Evolutionary conservation across 1,140 invertebrate genomes (phyloP).

Genomic region (Calosoma granatense): DNA sequence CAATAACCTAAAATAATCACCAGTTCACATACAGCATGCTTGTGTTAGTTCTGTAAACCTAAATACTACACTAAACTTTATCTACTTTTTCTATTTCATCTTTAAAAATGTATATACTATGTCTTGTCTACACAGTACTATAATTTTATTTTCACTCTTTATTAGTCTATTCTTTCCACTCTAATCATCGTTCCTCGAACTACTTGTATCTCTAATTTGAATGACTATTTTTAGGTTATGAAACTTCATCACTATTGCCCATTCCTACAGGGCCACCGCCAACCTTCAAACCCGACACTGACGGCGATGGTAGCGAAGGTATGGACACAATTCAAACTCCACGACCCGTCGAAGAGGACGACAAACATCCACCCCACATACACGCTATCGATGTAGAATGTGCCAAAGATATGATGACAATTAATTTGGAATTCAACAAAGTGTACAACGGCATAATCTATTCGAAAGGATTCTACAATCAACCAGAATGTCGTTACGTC

Average conservation of each 20-base stretch:
- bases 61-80: background rate
- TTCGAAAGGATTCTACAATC: conserved; percentile 65
- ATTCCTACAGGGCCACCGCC: background rate
- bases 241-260: conserved; percentile 10
- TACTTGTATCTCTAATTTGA: background rate
- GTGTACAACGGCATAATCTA: conserved; percentile 70
- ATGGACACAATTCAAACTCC: conserved; percentile 17
- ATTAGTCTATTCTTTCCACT: too few relatives aligned
- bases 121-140: too few relatives aligned
- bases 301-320: conserved; percentile 15
- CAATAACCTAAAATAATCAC: too few relatives aligned
- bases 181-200: too few relatives aligned
- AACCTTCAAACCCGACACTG: conserved; percentile 13
- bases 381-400: conserved; percentile 65
- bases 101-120: too few relatives aligned
- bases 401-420: conserved; percentile 72
- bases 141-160: too few relatives aligned
- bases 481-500: conserved; percentile 62
- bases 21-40: too few relatives aligned
- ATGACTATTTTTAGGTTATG: background rate
- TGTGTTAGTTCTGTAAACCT: too few relatives aligned
- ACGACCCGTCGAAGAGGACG: conserved; percentile 33
- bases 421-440: conserved; percentile 68
- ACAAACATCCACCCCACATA: conserved; percentile 62
- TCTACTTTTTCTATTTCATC: background rate